Percentiles rank a stretch among this genome's conserved stretches.
Evolutionary conservation across 2,888 invertebrate genomes (phyloP).

Genomic region (Oxytorus armatus): DNA sequence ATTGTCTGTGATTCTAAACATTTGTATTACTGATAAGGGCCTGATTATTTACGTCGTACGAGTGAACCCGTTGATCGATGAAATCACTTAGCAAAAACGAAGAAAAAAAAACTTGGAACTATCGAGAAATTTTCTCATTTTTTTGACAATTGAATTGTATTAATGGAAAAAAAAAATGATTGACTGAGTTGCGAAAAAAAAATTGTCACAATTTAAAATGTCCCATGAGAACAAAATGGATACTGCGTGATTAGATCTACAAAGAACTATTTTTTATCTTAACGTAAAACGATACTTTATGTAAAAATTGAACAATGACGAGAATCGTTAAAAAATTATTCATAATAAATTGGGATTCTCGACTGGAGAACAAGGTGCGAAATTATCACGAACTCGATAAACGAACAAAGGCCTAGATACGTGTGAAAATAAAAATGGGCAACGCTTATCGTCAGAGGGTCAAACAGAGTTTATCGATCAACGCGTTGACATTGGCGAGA

Average conservation of each 20-base stretch:
- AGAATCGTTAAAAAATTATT: no score
- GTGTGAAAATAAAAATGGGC: neutral
- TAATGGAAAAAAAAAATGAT: no score
- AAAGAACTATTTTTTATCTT: no score
- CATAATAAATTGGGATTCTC: no score
- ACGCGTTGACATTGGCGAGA: neutral
- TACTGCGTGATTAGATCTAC: no score
- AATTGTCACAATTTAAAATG: no score
- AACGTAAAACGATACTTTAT: no score
- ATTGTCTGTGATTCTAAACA: slow-evolving; percentile 71
- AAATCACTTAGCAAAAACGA: slow-evolving; percentile 40
- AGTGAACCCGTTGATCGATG: slow-evolving; percentile 40
- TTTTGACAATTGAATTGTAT: no score
- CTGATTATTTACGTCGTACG: slow-evolving; percentile 42
- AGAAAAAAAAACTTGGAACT: slow-evolving; percentile 9
- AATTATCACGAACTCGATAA: neutral
- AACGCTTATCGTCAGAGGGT: neutral
- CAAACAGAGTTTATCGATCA: slow-evolving; percentile 30
- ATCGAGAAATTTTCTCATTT: no score
- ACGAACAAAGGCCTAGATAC: slow-evolving; percentile 21
- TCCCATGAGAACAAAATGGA: no score
- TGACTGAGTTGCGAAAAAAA: no score
- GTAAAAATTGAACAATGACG: no score
- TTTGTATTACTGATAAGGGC: slow-evolving; percentile 61
- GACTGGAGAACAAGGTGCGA: neutral